Percentiles rank a stretch among this genome's conserved stretches.
phyloP scores from a whole-genome alignment of 2,797 vertebrate genomes.

The Gambusia yucatana region DNA sequence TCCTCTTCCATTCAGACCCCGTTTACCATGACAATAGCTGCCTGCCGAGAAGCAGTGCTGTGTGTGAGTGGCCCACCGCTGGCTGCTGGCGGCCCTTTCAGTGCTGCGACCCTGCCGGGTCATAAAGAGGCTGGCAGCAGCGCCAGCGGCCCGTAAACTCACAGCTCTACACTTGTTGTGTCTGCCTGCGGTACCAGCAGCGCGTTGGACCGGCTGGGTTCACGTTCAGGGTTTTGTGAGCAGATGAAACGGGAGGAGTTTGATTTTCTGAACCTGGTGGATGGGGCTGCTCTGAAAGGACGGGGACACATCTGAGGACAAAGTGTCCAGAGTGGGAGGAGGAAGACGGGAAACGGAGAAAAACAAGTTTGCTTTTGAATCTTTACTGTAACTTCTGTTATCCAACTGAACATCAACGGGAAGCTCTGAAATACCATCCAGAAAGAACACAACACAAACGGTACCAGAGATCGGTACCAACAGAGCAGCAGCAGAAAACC shows the following conservation, averaged over 20 bases:
- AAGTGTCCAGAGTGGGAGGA: conserved; percentile 53
- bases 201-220: conserved; percentile 46
- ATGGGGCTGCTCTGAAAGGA: conserved; percentile 49
- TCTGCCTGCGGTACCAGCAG: conserved; percentile 43
- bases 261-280: conserved; percentile 59
- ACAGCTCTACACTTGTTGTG: conserved; percentile 61
- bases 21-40: conserved; percentile 77
- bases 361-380: conserved; percentile 18
- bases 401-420: not conserved
- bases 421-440: not conserved
- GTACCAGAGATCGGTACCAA: not conserved
- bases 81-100: conserved; percentile 69
- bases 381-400: not conserved
- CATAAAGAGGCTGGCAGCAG: conserved; percentile 68
- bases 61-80: conserved; percentile 61
- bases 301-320: conserved; percentile 62
- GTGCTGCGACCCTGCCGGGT: conserved; percentile 44
- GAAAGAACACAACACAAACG: not conserved
- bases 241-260: conserved; percentile 35
- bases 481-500: not conserved
- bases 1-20: conserved; percentile 69
- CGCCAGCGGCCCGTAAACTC: conserved; percentile 58
- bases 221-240: conserved; percentile 64
- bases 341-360: conserved; percentile 47
- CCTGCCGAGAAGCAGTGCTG: conserved; percentile 66